Evolutionary conservation across 1,140 invertebrate species (phyloP), one percentile per base, ranked within the genome.

Genomic region (Zophobas atratus): DNA sequence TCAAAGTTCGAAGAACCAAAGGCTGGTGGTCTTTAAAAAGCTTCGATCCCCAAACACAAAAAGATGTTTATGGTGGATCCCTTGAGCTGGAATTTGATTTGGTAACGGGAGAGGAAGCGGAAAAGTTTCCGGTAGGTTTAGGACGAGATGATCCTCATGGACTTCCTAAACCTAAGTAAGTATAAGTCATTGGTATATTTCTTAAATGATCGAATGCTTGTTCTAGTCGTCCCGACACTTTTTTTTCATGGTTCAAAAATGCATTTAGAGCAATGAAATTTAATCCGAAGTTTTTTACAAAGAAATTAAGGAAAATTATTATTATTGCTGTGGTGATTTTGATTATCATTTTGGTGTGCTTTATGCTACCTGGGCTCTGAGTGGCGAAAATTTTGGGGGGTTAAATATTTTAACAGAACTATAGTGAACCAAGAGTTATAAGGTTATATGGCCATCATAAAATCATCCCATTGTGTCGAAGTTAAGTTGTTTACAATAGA

Each of bases 21-120:
- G 95, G 93, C 1, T 97, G 96, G 96, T 97, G 96, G 94, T 95
- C 96, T 49, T 92, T 94, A 81, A 86, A 83, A 43, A 88, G 87
- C 55, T 89, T 36, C 1, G 75, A 81, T 49, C 78, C 82, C 6
- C 80, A 84, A 2, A 84, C 80, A 0, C 87, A 86, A 48, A 81
- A 84, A 38, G 84, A 85, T 46, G 76, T 86, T 6, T 84, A 85
- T 70, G 87, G 88, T 75, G 92, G 92, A 4, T 91, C 90, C 84
- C 86, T 93, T 3, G 90, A 94, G 82, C 83, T 92, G 74, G 91
- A 92, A 85, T 84, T 94, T 80, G 89, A 89, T 49, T 75, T 93
- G 43, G 60, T 93, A 20, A 88, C 88, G 0, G 85, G 86, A 60
- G 82, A 88, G 35, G 91, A 92, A 82, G 92, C 92, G 0, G 79